Conservation (phyloP, 2,888 invertebrate genomes). For the Adineta ricciae region DNA sequence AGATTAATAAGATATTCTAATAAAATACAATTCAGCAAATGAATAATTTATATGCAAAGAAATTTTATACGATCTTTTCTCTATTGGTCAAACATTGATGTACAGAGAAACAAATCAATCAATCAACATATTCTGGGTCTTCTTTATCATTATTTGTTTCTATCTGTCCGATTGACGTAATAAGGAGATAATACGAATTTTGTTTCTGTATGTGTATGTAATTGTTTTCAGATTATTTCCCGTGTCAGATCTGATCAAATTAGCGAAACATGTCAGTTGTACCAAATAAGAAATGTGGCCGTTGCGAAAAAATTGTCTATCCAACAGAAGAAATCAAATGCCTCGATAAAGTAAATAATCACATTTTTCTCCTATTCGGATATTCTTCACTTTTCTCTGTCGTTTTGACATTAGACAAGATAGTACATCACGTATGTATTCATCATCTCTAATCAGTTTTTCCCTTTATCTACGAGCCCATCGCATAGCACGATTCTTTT, state of each 20-base stretch:
- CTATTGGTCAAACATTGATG: not conserved
- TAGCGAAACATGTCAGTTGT: not conserved
- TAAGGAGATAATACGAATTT: not conserved
- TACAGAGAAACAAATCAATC: not conserved
- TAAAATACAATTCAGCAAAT: not conserved
- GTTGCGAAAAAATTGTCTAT: conserved; percentile 92
- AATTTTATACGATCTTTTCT: no score
- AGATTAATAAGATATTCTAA: not conserved
- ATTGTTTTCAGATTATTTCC: not conserved
- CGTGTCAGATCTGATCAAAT: not conserved
- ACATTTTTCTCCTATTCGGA: not conserved
- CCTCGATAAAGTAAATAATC: conserved; percentile 77
- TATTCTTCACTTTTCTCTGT: not conserved
- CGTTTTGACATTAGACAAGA: not conserved
- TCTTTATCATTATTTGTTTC: not conserved
- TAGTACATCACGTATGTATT: not conserved
- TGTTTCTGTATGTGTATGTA: not conserved
- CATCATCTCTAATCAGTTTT: not conserved
- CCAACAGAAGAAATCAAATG: conserved; percentile 97
- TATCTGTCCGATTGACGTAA: not conserved
- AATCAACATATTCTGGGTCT: not conserved
- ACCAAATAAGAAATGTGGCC: conserved; percentile 68
- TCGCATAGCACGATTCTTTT: not conserved
- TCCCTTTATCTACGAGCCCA: not conserved
- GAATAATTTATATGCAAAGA: not conserved